Conservation (phyloP, 2,113 vertebrate species). For the Petaurus breviceps region DNA sequence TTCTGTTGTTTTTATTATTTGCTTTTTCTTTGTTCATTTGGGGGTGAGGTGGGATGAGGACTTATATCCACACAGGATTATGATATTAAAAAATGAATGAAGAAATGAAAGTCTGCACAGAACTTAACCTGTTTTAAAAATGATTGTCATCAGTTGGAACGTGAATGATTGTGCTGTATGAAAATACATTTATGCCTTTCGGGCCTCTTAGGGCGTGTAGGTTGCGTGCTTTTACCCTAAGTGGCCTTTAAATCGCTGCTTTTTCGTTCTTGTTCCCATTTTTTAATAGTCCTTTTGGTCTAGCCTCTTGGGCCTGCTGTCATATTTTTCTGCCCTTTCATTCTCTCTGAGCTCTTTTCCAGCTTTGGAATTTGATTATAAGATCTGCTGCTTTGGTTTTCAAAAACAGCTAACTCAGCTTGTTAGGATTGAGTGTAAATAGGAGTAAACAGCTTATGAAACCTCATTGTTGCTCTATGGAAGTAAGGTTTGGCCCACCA, state of each 20-base stretch:
- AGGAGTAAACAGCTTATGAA: neutral
- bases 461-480: neutral
- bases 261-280: neutral
- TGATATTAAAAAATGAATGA: neutral
- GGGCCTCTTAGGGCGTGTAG: neutral
- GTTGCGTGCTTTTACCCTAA: neutral
- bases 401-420: neutral
- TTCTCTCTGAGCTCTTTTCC: neutral
- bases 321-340: neutral
- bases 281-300: neutral
- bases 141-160: neutral
- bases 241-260: neutral
- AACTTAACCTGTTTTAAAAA: neutral
- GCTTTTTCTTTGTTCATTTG: neutral
- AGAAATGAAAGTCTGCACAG: neutral
- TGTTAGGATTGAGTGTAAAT: neutral
- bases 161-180: neutral
- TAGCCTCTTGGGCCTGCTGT: neutral
- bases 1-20: neutral
- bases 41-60: neutral
- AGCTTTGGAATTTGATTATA: neutral
- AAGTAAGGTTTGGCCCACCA: neutral
- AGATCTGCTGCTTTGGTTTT: neutral
- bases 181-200: neutral
- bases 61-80: neutral